These are phyloP conservation scores for Acrocephalus scirpaceus DNA, from an alignment of 2,797 vertebrate genomes.

Conservation along the genomic window DNA sequence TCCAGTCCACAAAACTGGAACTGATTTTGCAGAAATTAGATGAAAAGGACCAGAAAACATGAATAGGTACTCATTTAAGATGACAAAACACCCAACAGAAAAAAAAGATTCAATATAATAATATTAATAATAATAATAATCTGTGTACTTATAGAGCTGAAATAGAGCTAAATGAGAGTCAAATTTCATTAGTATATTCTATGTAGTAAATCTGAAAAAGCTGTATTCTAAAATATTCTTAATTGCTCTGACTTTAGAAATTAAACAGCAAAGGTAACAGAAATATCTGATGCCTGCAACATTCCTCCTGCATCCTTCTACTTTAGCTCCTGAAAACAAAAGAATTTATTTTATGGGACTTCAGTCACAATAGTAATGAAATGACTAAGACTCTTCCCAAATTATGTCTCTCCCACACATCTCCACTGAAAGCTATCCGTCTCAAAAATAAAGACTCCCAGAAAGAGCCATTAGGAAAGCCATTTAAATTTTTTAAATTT, in stretches of 20 bases:
- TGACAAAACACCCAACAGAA: not conserved
- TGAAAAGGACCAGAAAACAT: not conserved
- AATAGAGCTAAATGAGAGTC: not conserved
- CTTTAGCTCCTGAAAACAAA: not conserved
- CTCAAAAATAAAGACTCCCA: not conserved
- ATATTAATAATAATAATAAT: not conserved
- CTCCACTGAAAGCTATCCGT: not conserved
- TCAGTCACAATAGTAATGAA: not conserved
- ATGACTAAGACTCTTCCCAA: not conserved
- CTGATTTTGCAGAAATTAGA: conserved; percentile 49
- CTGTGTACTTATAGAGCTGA: not conserved
- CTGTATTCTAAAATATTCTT: not conserved
- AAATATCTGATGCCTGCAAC: not conserved
- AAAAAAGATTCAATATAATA: conserved; percentile 23
- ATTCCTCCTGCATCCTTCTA: not conserved
- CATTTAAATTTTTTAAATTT: not conserved
- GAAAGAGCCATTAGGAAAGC: not conserved
- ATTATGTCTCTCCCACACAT: not conserved
- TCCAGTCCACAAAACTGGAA: conserved; percentile 12
- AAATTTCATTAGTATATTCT: not conserved
- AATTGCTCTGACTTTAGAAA: not conserved
- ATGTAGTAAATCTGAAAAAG: not conserved
- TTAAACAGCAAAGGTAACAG: not conserved
- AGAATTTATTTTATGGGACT: not conserved
- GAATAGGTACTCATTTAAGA: not conserved